Evolutionary conservation across 2,113 vertebrate genomes (phyloP).

Genomic region (Saguinus imperator): DNA sequence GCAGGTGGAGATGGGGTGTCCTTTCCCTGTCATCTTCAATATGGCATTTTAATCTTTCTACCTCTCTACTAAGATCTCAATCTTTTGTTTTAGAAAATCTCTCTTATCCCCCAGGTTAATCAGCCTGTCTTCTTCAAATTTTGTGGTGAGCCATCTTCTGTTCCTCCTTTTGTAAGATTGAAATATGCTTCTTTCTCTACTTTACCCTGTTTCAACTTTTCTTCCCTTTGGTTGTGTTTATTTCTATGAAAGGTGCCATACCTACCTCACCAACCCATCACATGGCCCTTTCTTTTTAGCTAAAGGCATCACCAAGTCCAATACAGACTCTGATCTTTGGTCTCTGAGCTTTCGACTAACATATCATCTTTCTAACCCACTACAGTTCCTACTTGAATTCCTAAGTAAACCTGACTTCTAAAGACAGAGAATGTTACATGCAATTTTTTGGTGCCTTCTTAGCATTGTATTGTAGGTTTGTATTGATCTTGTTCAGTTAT

Average conservation of each 20-base stretch:
- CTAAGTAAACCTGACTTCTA: not conserved
- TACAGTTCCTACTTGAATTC: not conserved
- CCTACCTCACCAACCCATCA: not conserved
- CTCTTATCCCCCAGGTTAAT: not conserved
- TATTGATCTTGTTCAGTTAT: not conserved
- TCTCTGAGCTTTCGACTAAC: not conserved
- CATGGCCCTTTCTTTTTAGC: not conserved
- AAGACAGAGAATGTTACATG: not conserved
- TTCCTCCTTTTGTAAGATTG: not conserved
- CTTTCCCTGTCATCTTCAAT: not conserved
- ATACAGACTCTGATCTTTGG: constrained; percentile 58
- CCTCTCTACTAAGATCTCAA: not conserved
- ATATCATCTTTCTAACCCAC: not conserved
- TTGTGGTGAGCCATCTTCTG: not conserved
- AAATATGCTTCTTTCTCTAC: not conserved
- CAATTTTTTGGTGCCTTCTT: not conserved
- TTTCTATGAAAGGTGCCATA: not conserved
- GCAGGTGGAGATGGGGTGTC: not conserved
- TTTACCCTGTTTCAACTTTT: not conserved
- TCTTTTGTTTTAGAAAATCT: not conserved
- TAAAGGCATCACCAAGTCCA: not conserved
- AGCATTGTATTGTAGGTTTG: not conserved
- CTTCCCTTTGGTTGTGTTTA: not conserved
- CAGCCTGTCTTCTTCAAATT: not conserved
- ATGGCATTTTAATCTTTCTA: not conserved